Conservation (phyloP, 2,113 vertebrate species). For the Dipodomys spectabilis region DNA sequence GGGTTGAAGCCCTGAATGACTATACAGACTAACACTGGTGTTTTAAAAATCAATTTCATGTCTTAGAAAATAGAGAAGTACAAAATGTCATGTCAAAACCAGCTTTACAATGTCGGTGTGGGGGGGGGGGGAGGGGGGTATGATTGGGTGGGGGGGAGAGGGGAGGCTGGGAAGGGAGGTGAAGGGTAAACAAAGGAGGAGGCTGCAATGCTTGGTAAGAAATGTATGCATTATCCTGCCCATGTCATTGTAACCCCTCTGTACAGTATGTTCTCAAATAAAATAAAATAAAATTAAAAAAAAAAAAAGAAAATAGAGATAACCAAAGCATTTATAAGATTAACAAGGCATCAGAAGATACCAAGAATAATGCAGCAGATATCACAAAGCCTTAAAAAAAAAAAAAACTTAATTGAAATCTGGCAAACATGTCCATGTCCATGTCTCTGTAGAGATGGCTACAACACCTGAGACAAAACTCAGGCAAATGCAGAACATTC, state of each 20-base stretch:
- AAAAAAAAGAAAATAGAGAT: constrained; percentile 47
- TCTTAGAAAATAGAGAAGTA: not conserved
- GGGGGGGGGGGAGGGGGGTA: no score
- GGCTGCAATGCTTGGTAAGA: no score
- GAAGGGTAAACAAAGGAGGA: no score
- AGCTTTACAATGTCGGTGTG: no score
- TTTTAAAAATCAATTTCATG: constrained; percentile 38
- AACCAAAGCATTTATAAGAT: constrained; percentile 21
- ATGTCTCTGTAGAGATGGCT: constrained; percentile 5
- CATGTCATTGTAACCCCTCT: no score
- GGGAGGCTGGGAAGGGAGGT: no score
- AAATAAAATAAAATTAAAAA: no score
- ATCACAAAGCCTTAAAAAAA: not conserved
- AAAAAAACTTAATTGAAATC: not conserved
- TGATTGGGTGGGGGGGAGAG: no score
- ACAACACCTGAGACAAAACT: not conserved
- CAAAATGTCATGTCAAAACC: no score
- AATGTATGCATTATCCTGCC: no score
- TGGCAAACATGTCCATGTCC: not conserved
- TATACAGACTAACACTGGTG: not conserved
- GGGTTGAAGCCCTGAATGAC: constrained; percentile 34
- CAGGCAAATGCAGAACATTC: not conserved
- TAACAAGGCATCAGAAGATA: not conserved
- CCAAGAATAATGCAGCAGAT: not conserved
- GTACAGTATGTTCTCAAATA: no score